These are phyloP conservation scores for Scytalopus superciliaris DNA, from an alignment of 2,113 vertebrate species.

Conservation along the genomic window DNA sequence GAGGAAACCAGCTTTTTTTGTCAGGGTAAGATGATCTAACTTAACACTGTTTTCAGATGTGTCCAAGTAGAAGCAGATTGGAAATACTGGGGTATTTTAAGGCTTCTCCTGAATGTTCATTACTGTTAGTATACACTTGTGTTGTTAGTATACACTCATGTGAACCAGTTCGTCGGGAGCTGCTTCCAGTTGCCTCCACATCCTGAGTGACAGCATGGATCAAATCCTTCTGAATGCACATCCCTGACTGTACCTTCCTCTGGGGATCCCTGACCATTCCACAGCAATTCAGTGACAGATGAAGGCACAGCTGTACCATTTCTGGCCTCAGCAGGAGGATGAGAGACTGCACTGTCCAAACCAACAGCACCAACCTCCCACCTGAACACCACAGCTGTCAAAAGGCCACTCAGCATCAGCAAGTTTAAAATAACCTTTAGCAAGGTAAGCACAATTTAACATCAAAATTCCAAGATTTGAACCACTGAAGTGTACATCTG, in stretches of 20 bases:
- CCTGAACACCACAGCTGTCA: background rate
- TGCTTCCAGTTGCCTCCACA: background rate
- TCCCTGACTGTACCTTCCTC: background rate
- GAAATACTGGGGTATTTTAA: background rate
- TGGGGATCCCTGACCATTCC: background rate
- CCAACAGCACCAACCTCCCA: background rate
- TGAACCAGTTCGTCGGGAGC: background rate
- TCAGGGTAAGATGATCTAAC: background rate
- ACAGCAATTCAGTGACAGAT: background rate
- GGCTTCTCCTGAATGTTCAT: background rate
- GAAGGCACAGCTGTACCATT: background rate
- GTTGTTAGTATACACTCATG: background rate
- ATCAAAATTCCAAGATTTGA: background rate
- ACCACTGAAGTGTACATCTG: background rate
- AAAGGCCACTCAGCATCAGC: background rate
- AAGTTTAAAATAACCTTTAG: background rate
- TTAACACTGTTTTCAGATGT: background rate
- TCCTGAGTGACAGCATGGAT: background rate
- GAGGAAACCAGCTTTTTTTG: background rate
- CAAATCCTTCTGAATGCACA: background rate
- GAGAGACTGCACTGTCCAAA: background rate
- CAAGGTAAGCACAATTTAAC: background rate
- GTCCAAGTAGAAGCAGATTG: background rate
- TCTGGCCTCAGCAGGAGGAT: background rate
- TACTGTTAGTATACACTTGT: background rate